Evolutionary conservation across 2,113 vertebrate species (phyloP).

Genomic region (Chroicocephalus ridibundus): DNA sequence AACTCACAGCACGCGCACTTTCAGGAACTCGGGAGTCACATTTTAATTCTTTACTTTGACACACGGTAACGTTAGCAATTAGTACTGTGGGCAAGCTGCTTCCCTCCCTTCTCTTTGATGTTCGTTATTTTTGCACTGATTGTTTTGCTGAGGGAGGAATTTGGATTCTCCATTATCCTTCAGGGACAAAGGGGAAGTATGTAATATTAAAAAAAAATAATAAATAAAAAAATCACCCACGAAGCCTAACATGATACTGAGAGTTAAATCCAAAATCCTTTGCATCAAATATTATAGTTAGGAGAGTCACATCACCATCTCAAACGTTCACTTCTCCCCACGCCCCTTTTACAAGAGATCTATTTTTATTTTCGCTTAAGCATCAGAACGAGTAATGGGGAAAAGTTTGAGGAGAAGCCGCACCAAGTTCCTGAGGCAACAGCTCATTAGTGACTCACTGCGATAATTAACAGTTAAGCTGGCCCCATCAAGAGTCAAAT

Average conservation of each 20-base stretch:
- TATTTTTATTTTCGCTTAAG: constrained; percentile 50
- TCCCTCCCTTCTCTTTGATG: constrained; percentile 18
- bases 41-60: not conserved
- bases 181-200: not conserved
- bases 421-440: not conserved
- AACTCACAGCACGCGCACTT: not conserved
- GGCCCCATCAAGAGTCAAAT: constrained; percentile 48
- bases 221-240: not conserved
- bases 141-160: constrained; percentile 41
- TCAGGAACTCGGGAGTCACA: not conserved
- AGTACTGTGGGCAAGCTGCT: not conserved
- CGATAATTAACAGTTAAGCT: constrained; percentile 38
- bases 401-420: constrained; percentile 6
- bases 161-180: not conserved
- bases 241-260: not conserved
- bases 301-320: not conserved
- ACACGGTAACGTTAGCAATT: not conserved
- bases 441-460: constrained; percentile 49
- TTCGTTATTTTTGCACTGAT: constrained; percentile 24
- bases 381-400: constrained; percentile 30
- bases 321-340: not conserved
- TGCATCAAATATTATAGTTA: not conserved
- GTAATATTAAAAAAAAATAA: not conserved
- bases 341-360: not conserved
- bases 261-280: not conserved